Evolutionary conservation across 1,140 invertebrate genomes (phyloP).

Genomic region (Ceratina japonica): DNA sequence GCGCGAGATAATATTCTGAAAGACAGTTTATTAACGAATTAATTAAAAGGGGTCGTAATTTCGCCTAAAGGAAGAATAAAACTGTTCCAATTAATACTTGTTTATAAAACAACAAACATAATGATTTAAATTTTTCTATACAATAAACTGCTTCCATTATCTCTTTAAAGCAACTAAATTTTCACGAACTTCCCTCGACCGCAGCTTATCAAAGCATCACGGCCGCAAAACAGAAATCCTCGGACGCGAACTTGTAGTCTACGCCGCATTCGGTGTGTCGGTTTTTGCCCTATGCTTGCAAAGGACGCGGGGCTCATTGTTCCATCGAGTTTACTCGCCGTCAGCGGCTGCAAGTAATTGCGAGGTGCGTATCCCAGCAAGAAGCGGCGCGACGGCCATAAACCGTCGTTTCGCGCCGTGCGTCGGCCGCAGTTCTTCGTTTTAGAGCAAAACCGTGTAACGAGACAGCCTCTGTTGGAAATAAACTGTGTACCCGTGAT

Average conservation of each 20-base stretch:
- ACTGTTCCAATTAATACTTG: too few species aligned
- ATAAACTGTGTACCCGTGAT: conserved; percentile 37
- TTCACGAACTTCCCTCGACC: neutral
- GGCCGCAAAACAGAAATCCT: neutral
- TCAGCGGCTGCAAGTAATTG: conserved; percentile 33
- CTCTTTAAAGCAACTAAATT: too few species aligned
- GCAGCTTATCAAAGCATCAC: neutral
- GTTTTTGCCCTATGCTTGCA: neutral
- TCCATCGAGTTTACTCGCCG: neutral
- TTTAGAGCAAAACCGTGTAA: conserved; percentile 59
- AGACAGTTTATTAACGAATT: too few species aligned
- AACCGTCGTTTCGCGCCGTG: conserved; percentile 28
- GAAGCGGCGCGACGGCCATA: conserved; percentile 12
- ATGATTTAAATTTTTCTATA: too few species aligned
- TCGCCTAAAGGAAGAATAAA: too few species aligned
- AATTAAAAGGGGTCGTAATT: too few species aligned
- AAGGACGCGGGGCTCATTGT: conserved; percentile 10
- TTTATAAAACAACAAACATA: too few species aligned
- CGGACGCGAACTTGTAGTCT: neutral
- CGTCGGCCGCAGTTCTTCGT: conserved; percentile 37
- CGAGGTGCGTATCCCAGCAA: neutral
- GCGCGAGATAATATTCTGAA: too few species aligned
- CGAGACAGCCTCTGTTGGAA: conserved; percentile 27
- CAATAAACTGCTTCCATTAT: too few species aligned
- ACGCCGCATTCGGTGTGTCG: neutral